Evolutionary conservation across 2,888 invertebrate species (phyloP).

Genomic region (Eupithecia tripunctaria): DNA sequence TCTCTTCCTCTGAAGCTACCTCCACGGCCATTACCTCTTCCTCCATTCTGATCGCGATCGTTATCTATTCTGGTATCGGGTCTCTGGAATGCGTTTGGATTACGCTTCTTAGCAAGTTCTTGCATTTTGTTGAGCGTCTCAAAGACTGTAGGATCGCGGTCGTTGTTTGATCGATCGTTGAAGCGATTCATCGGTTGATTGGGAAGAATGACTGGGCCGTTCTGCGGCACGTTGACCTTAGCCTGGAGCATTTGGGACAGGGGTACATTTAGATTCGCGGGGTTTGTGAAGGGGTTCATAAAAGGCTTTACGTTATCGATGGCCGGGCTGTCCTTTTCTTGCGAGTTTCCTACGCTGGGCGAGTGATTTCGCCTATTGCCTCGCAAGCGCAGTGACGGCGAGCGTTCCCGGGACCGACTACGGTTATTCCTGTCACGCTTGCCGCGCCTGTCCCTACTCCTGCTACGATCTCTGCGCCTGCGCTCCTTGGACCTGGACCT

Average conservation of each 20-base stretch:
- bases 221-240: conserved; percentile 49
- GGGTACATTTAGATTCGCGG: conserved; percentile 37
- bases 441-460: conserved; percentile 83
- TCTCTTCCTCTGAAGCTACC: conserved; percentile 56
- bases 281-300: conserved; percentile 36
- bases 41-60: conserved; percentile 60
- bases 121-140: conserved; percentile 73
- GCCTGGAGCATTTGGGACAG: conserved; percentile 45
- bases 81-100: conserved; percentile 82
- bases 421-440: conserved; percentile 81
- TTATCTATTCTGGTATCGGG: conserved; percentile 21
- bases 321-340: conserved; percentile 53
- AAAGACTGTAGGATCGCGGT: conserved; percentile 59
- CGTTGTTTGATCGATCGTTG: conserved; percentile 55
- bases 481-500: conserved; percentile 85
- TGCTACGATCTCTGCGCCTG: conserved; percentile 84
- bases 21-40: conserved; percentile 45
- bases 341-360: conserved; percentile 69
- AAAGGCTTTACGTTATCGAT: conserved; percentile 31
- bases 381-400: conserved; percentile 78
- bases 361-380: conserved; percentile 70
- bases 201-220: conserved; percentile 47
- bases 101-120: conserved; percentile 84
- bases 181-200: conserved; percentile 55
- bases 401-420: conserved; percentile 84